Percentiles rank a stretch among this genome's conserved stretches.
Conservation (phyloP, 2,797 vertebrate species). For the Rhinella marina region DNA sequence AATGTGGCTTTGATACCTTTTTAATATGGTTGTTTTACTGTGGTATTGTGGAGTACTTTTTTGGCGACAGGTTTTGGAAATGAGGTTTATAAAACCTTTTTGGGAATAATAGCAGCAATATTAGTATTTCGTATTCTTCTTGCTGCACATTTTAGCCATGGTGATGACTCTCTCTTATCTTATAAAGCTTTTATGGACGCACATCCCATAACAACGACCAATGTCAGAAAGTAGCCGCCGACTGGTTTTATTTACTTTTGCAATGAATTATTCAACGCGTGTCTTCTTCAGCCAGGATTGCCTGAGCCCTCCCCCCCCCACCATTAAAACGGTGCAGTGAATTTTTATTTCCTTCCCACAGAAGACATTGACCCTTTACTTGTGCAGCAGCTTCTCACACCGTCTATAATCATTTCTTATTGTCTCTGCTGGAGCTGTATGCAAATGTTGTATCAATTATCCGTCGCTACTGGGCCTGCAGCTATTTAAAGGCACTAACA, state of each 20-base stretch:
- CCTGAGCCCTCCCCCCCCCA: background rate
- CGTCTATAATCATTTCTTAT: background rate
- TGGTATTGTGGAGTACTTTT: too few species aligned
- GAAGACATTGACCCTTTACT: background rate
- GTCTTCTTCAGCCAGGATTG: background rate
- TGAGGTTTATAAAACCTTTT: background rate
- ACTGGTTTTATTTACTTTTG: slow-evolving; percentile 35
- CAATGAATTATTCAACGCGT: slow-evolving; percentile 17
- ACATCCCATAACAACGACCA: too few species aligned
- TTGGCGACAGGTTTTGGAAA: background rate
- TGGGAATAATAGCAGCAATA: background rate
- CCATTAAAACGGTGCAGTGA: background rate
- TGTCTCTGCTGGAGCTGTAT: background rate
- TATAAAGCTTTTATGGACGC: background rate
- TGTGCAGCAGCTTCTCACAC: background rate
- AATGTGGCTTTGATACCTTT: too few species aligned
- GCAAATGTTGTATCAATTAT: background rate
- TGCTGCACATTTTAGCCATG: background rate
- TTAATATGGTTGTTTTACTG: too few species aligned
- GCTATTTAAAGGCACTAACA: slow-evolving; percentile 65
- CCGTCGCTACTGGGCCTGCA: background rate
- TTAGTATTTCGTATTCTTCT: background rate
- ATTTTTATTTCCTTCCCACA: background rate
- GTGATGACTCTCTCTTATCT: background rate
- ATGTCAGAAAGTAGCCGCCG: background rate